Evolutionary conservation across 1,140 invertebrate genomes (phyloP).

Genomic region (Cataglyphis hispanica): DNA sequence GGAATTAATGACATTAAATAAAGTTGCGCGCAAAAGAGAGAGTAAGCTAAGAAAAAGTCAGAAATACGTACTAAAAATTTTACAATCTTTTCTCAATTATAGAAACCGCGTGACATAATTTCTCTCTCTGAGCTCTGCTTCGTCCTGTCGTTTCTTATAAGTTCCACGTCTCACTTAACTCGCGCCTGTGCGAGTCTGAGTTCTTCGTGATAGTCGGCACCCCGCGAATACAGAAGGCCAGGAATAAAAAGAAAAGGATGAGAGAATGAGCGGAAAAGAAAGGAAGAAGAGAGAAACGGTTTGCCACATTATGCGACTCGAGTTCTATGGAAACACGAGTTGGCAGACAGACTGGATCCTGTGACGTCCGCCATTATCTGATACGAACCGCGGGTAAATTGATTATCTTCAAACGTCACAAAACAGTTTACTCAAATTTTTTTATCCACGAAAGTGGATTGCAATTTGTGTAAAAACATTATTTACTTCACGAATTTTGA

Average conservation of each 20-base stretch:
- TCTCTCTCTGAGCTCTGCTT: background rate
- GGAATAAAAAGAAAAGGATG: background rate
- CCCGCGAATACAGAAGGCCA: constrained; percentile 47
- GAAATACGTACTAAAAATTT: background rate
- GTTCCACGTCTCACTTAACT: constrained; percentile 75
- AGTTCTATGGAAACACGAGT: constrained; percentile 68
- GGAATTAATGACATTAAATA: too few relatives aligned
- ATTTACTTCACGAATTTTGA: too few relatives aligned
- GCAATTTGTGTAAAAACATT: background rate
- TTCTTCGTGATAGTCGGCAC: constrained; percentile 33
- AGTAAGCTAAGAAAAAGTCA: too few relatives aligned
- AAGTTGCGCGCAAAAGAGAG: too few relatives aligned
- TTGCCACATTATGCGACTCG: constrained; percentile 62
- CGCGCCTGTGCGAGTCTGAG: background rate
- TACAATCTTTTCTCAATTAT: background rate
- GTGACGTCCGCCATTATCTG: constrained; percentile 75
- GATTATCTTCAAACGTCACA: constrained; percentile 54
- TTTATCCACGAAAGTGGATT: background rate
- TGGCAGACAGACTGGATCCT: constrained; percentile 62
- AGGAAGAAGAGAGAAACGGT: background rate
- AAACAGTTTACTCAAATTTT: constrained; percentile 37
- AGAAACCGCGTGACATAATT: constrained; percentile 13
- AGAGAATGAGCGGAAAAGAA: background rate
- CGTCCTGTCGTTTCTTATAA: constrained; percentile 28
- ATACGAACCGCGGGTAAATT: constrained; percentile 52